Percentiles rank a stretch among this genome's conserved stretches.
Evolutionary conservation across 2,797 vertebrate genomes (phyloP).

Genomic region (Neosilurus mollespiculum): DNA sequence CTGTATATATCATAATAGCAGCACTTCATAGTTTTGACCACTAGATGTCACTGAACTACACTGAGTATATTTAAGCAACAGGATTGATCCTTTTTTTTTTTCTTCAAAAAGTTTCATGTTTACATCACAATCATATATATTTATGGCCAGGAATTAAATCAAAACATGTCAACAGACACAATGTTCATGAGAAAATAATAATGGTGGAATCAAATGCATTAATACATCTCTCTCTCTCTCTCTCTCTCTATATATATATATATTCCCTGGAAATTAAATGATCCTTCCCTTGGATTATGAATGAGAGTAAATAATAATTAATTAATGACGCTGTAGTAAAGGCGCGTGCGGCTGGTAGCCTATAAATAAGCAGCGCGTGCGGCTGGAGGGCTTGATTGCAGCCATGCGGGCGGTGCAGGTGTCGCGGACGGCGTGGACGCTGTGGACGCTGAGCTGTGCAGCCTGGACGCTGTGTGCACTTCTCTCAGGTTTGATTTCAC

Average conservation of each 20-base stretch:
- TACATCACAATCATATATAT: background rate
- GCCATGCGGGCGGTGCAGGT: constrained; percentile 10
- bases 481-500: constrained; percentile 7
- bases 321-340: background rate
- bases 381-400: background rate
- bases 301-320: background rate
- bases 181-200: background rate
- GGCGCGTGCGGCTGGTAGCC: background rate
- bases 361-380: constrained; percentile 14
- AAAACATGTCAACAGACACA: background rate
- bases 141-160: background rate
- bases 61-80: too few relatives aligned
- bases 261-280: too few relatives aligned
- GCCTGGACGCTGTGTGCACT: constrained; percentile 5
- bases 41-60: background rate
- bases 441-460: constrained; percentile 1
- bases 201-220: background rate
- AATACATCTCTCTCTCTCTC: too few relatives aligned
- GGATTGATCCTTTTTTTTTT: background rate
- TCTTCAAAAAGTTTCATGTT: background rate
- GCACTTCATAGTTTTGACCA: background rate
- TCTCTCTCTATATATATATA: too few relatives aligned
- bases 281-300: too few relatives aligned
- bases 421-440: background rate
- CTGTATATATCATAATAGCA: background rate